Conservation (phyloP, 2,113 vertebrate species). For the Pseudopodoces humilis region DNA sequence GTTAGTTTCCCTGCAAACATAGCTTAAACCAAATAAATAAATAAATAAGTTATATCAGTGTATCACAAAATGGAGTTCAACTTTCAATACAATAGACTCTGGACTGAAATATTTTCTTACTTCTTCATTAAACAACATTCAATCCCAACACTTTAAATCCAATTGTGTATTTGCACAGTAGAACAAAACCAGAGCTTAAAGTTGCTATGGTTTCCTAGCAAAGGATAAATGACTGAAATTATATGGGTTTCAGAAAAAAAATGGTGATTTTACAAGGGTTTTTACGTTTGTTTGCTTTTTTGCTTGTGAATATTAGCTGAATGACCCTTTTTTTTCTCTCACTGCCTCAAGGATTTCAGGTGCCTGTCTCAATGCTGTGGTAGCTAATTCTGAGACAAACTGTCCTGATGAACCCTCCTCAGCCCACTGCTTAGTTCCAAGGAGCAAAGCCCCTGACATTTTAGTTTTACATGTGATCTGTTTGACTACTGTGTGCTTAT, state of each 20-base stretch:
- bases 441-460: background rate
- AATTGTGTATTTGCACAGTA: background rate
- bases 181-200: background rate
- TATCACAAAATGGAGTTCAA: background rate
- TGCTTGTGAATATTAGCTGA: background rate
- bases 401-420: background rate
- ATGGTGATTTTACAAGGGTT: background rate
- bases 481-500: background rate
- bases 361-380: rapidly evolving
- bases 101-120: background rate
- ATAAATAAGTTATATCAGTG: background rate
- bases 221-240: background rate
- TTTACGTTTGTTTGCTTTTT: background rate
- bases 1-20: background rate
- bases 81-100: background rate
- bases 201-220: background rate
- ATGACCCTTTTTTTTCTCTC: background rate
- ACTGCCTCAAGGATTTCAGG: background rate
- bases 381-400: background rate
- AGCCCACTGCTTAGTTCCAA: background rate
- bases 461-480: background rate
- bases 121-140: background rate
- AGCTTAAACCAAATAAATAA: background rate
- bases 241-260: background rate
- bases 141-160: background rate